Evolutionary conservation across 2,113 vertebrate genomes (phyloP), one percentile per base, ranked within the genome.

Genomic region (Actinemys pallida): DNA sequence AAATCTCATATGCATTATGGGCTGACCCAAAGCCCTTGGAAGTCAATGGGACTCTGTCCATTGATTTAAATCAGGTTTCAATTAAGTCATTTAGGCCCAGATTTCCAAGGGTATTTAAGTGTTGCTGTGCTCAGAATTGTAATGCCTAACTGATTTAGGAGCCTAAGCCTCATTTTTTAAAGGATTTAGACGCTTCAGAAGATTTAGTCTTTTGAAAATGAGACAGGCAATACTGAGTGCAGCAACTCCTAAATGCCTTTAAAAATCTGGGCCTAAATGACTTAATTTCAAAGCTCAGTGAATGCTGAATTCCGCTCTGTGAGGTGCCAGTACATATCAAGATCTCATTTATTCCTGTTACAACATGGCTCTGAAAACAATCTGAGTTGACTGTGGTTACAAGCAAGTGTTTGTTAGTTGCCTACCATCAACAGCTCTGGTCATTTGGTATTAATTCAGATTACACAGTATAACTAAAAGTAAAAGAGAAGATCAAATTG

Each of bases 1-100:
- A 65, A 65, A 57, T 17, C 35, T 84, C 42, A 54, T 1, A 0
- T 0, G 35, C 0, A 0, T 50, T 47, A 90, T 31, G 42, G 69
- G 47, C 50, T 82, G 62, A 53, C 78, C 56, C 2, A 1, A 91
- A 84, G 0, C 1, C 14, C 25, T 17, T 10, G n/a, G 59, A 89
- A 75, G 27, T 12, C 13, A 47, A 12, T 24, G 47, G 57, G 53
- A 90, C 45, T 47, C 54, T 5, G 47, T 2, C 31, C 10, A 2
- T 20, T 84, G 29, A n/a, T 17, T 75, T 75, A 22, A 42, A 24
- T 45, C 72, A 12, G 72, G 10, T 42, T 22, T 0, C 0, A 2
- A 65, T 0, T 0, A 83, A 45, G 20, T 54, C 27, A 10, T 10
- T 65, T 16, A n/a, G 31, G 62, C 14, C 13, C 62, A 65, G 7